phyloP scores from a whole-genome alignment of 2,888 invertebrate genomes.

The Agrochola lota region DNA sequence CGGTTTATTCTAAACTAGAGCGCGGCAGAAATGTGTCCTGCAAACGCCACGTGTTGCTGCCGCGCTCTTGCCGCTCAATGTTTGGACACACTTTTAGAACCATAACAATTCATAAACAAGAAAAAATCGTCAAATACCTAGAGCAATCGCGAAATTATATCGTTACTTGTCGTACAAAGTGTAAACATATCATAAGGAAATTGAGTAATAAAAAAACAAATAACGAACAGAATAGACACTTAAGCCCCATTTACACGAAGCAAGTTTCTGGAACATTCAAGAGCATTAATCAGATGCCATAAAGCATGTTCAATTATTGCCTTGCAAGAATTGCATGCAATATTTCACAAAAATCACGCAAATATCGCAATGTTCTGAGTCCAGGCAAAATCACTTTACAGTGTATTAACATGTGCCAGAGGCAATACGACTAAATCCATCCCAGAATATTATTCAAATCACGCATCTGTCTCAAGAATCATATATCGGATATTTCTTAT shows the following conservation, averaged over 20 bases:
- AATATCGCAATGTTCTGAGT: not conserved
- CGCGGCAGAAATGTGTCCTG: too few species aligned
- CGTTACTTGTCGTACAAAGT: not conserved
- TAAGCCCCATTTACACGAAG: not conserved
- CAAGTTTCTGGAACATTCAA: too few species aligned
- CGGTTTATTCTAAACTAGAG: too few species aligned
- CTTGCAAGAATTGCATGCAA: not conserved
- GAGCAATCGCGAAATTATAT: not conserved
- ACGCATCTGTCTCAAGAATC: slow-evolving; percentile 21
- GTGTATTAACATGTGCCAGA: slow-evolving; percentile 3
- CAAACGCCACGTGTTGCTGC: too few species aligned
- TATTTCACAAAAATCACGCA: slow-evolving; percentile 6
- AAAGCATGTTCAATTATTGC: not conserved
- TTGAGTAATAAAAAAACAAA: not conserved
- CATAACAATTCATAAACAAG: not conserved
- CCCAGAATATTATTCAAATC: slow-evolving; percentile 36
- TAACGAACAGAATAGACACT: not conserved
- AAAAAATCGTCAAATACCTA: not conserved
- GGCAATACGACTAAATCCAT: slow-evolving; percentile 2
- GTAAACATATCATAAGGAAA: not conserved
- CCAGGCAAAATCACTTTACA: slow-evolving; percentile 8
- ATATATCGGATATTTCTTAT: not conserved
- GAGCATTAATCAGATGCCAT: too few species aligned
- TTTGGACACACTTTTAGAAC: not conserved
- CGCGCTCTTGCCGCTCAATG: too few species aligned